Base-by-base conservation (phyloP, 1,140 invertebrate genomes). In the Melanaphis sacchari region DNA sequence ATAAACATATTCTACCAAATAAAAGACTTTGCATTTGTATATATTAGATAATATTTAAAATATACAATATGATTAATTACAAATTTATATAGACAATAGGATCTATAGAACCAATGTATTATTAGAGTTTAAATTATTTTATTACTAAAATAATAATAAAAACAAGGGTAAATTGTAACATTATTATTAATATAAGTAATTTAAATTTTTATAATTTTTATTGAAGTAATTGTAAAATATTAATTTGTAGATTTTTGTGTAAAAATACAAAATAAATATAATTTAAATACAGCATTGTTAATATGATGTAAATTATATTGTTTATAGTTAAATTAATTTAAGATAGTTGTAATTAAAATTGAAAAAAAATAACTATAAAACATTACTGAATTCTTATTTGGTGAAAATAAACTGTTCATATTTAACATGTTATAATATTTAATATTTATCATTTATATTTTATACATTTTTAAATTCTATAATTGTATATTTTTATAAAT, bases 11-110 rank as follows among this genome's bases (percentile, higher is more conserved):
- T 49, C n/a, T 88, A 88, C 31, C 21, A 88, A 46, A 88, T 46
- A 46, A 88, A 87, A 88, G 85, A 88, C 85, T 88, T 88, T 36
- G 41, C 41, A 46, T 88, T 88, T 88, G 18, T 88, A 88, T 43
- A 36, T 1, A 36, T 46, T 36, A 87, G 24, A 21, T 88, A 88
- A 36, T 36, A 46, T 88, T 88, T 49, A 84, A 31, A 22, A 24
- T 46, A 88, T 49, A 88, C n/a, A 85, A 43, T 88, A 49, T 88
- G n/a, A 88, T 21, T n/a, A 11, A 46, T 88, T 88, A 36, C 15
- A 88, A 36, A 46, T 46, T 49, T 18, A 31, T 76, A n/a, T n/a
- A 76, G 15, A n/a, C n/a, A 76, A 76, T 76, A 76, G 4, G 31
- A 76, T 76, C 59, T n/a, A 76, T 88, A 88, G 46, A 43, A 88